phyloP scores from a whole-genome alignment of 2,797 vertebrate genomes.

The Erethizon dorsatum region DNA sequence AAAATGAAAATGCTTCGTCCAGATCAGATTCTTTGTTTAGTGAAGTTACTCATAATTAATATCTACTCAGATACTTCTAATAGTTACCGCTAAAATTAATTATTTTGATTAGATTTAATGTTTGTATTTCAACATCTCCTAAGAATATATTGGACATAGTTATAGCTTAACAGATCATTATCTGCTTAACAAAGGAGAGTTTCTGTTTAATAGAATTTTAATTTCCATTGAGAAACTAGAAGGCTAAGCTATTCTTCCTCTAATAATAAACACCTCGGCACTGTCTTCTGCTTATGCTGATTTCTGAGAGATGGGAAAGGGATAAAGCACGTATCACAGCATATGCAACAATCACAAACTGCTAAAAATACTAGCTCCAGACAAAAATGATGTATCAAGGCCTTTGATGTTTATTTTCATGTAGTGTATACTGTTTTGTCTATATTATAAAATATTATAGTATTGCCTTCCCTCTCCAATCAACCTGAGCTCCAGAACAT shows the following conservation, averaged over 20 bases:
- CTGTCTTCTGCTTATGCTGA: background rate
- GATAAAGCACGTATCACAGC: background rate
- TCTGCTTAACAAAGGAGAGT: conserved; percentile 27
- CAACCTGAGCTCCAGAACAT: background rate
- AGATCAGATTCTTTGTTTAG: conserved; percentile 45
- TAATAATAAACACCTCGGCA: conserved; percentile 28
- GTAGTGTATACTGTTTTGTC: background rate
- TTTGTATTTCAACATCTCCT: conserved; percentile 61
- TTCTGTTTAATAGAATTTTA: background rate
- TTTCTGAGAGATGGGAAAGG: background rate
- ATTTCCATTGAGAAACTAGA: conserved; percentile 31
- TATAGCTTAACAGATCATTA: background rate
- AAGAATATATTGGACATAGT: background rate
- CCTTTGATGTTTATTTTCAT: conserved; percentile 12
- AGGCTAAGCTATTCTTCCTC: background rate
- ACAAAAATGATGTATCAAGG: conserved; percentile 39
- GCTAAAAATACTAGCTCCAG: conserved; percentile 18
- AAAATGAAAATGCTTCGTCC: conserved; percentile 41
- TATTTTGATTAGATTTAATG: conserved; percentile 40
- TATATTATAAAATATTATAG: background rate
- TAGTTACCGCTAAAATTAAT: conserved; percentile 31
- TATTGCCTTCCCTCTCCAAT: background rate
- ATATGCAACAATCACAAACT: background rate
- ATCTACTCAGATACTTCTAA: conserved; percentile 33
- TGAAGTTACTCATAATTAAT: background rate